Percentiles rank a stretch among this genome's conserved stretches.
Evolutionary conservation across 2,888 invertebrate genomes (phyloP).

Genomic region (Aspidapion aeneum): DNA sequence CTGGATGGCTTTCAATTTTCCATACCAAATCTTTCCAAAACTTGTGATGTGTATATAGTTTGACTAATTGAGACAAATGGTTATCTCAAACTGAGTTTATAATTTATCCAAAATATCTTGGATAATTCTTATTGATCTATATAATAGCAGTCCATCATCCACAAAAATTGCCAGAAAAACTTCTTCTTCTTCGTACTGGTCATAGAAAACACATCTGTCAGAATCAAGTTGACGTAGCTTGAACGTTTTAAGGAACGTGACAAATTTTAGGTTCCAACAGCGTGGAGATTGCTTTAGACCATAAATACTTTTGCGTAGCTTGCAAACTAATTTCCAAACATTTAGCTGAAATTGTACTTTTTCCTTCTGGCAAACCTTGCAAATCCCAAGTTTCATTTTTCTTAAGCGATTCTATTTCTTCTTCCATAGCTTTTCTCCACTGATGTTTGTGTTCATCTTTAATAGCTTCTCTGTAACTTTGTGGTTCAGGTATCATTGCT

Average conservation of each 20-base stretch:
- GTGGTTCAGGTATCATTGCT: no score
- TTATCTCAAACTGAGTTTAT: no score
- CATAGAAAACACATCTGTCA: no score
- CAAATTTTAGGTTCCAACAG: conserved; percentile 13
- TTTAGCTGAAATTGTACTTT: conserved; percentile 18
- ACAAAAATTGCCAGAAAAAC: no score
- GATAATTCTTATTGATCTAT: no score
- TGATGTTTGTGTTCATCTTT: no score
- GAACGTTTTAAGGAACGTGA: no score
- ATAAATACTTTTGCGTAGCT: conserved; percentile 16
- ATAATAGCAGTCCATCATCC: no score
- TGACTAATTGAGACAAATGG: neutral
- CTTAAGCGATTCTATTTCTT: conserved; percentile 8
- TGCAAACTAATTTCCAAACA: conserved; percentile 20
- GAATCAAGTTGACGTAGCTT: no score
- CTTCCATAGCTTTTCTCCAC: conserved; percentile 14
- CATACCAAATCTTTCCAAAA: neutral
- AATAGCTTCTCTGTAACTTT: no score
- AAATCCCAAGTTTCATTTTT: conserved; percentile 19
- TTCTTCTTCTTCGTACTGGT: no score
- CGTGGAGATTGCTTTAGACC: conserved; percentile 14
- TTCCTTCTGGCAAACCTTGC: conserved; percentile 10
- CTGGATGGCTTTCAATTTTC: neutral
- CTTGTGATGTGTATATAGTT: neutral
- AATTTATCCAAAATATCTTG: neutral